A percentile compares a stretch with the other conserved stretches of the same genome.
These are phyloP conservation scores for Beris chalybata DNA, from an alignment of 2,888 invertebrate genomes.

Conservation along the genomic window DNA sequence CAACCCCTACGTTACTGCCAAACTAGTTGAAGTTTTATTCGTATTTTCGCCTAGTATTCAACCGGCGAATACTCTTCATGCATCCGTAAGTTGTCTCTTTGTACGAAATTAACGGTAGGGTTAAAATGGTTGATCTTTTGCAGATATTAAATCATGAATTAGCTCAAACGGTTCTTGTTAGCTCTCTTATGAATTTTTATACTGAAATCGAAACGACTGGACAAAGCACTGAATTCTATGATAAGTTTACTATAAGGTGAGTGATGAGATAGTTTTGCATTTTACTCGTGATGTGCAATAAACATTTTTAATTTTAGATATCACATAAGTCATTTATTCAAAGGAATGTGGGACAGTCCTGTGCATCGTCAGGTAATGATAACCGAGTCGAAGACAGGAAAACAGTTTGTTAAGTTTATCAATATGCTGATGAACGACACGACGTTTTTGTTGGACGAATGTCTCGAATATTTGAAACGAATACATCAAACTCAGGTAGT, in stretches of 20 bases:
- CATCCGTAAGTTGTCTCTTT: conserved; percentile 46
- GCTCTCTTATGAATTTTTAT: conserved; percentile 96
- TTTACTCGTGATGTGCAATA: neutral
- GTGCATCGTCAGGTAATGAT: conserved; percentile 85
- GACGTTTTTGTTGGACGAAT: conserved; percentile 95
- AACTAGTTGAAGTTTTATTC: conserved; percentile 89
- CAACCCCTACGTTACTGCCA: conserved; percentile 96
- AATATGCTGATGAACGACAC: conserved; percentile 98
- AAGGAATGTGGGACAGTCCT: conserved; percentile 92
- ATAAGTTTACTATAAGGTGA: conserved; percentile 93
- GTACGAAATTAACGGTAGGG: neutral
- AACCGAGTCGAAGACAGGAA: conserved; percentile 86
- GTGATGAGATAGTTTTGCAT: neutral
- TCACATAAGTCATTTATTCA: conserved; percentile 95
- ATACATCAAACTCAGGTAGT: conserved; percentile 83
- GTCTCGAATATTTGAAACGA: conserved; percentile 85
- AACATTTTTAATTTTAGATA: conserved; percentile 58
- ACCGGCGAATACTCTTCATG: conserved; percentile 52
- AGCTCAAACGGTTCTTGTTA: conserved; percentile 78
- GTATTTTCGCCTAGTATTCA: conserved; percentile 74
- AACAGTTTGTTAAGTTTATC: conserved; percentile 93
- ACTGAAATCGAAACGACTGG: conserved; percentile 98
- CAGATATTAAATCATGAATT: conserved; percentile 87
- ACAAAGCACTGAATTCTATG: conserved; percentile 97
- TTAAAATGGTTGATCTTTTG: conserved; percentile 39